Conservation (phyloP, 2,888 invertebrate genomes). For the Idaea straminata region DNA sequence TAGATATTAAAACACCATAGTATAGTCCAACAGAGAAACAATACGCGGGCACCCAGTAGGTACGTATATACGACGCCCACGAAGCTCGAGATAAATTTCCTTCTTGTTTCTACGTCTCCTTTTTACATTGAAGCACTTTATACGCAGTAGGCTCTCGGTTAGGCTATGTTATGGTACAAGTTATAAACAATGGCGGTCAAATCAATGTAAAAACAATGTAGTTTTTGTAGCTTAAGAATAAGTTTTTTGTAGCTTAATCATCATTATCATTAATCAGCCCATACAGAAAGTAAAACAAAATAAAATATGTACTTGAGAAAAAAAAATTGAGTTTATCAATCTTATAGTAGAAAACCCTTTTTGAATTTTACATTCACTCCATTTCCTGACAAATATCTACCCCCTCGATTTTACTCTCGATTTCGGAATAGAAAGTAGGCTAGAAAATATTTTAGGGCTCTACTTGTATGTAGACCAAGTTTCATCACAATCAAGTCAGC, state of each 20-base stretch:
- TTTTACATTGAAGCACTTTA: conserved; percentile 72
- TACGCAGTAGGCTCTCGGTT: conserved; percentile 71
- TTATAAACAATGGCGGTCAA: conserved; percentile 14
- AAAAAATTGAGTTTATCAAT: no score
- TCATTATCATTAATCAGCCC: no score
- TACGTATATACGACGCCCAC: conserved; percentile 55
- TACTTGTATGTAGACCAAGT: no score
- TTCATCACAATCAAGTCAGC: no score
- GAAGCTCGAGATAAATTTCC: conserved; percentile 65
- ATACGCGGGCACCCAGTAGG: conserved; percentile 35
- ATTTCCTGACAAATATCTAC: no score
- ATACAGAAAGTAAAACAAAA: no score
- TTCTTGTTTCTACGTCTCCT: conserved; percentile 71
- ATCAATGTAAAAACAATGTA: neutral
- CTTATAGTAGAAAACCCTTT: no score
- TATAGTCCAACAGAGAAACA: conserved; percentile 35
- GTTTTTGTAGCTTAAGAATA: neutral
- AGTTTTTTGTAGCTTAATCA: no score
- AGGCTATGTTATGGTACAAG: conserved; percentile 39
- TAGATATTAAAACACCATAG: conserved; percentile 10
- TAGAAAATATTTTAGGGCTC: no score
- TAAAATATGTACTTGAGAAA: no score
- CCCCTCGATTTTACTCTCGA: neutral
- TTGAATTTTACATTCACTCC: neutral
- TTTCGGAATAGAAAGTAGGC: neutral